Evolutionary conservation across 2,797 vertebrate genomes (phyloP).

Genomic region (Clarias platycephalus): DNA sequence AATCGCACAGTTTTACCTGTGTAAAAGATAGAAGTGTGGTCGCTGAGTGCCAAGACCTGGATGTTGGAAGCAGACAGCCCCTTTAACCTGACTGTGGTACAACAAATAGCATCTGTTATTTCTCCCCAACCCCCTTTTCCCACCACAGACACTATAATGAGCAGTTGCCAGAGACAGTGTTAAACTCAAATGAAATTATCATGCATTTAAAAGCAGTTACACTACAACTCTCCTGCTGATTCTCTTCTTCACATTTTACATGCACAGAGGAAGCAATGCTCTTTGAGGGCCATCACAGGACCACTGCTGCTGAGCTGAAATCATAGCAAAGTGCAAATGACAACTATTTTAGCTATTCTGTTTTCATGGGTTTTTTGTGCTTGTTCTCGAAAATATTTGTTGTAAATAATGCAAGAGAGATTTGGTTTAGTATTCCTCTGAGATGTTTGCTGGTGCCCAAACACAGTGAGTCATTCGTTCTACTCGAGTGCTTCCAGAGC

Average conservation of each 20-base stretch:
- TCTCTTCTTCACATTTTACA: constrained; percentile 39
- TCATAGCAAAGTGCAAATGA: constrained; percentile 18
- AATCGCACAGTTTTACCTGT: constrained; percentile 96
- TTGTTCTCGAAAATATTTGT: constrained; percentile 53
- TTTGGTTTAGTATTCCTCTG: constrained; percentile 51
- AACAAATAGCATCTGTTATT: constrained; percentile 58
- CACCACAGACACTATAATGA: constrained; percentile 59
- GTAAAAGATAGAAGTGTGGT: constrained; percentile 34
- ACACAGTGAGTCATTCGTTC: constrained; percentile 55
- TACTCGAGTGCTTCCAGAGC: constrained; percentile 50
- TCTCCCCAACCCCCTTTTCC: constrained; percentile 46
- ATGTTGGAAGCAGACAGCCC: constrained; percentile 29
- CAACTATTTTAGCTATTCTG: constrained; percentile 29
- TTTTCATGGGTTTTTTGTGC: constrained; percentile 14
- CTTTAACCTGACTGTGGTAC: constrained; percentile 43
- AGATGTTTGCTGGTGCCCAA: constrained; percentile 55
- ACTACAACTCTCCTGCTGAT: constrained; percentile 56
- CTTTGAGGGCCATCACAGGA: constrained; percentile 21
- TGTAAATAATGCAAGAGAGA: constrained; percentile 54
- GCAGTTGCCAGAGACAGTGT: constrained; percentile 56
- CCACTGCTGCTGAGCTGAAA: background rate
- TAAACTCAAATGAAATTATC: constrained; percentile 61
- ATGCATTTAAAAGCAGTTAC: constrained; percentile 57
- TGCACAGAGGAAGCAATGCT: constrained; percentile 42
- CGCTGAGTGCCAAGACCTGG: constrained; percentile 21